A percentile compares a stretch with the other conserved stretches of the same genome.
phyloP scores from a whole-genome alignment of 1,140 invertebrate species.

The Schlechtendalia chinensis region DNA sequence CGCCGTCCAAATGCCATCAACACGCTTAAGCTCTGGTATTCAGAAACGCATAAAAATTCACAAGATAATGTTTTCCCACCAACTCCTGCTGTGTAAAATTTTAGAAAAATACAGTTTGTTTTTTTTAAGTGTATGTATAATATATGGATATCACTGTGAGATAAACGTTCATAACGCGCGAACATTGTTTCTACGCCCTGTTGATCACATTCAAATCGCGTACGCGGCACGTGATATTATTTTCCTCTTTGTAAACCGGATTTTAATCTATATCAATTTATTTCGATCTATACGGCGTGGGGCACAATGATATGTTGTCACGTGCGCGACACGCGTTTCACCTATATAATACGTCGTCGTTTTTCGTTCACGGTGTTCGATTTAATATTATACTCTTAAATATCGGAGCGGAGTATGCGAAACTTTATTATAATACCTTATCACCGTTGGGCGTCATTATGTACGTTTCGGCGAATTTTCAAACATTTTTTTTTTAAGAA shows the following conservation, averaged over 20 bases:
- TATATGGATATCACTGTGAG: no score
- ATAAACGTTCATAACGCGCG: not conserved
- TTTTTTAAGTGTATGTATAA: not conserved
- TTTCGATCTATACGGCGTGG: not conserved
- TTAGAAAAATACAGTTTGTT: not conserved
- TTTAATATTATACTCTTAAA: not conserved
- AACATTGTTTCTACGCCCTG: not conserved
- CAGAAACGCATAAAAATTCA: no score
- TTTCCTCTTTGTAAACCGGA: constrained; percentile 2
- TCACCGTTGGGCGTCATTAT: not conserved
- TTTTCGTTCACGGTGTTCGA: not conserved
- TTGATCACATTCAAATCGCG: constrained; percentile 9
- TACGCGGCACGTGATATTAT: constrained; percentile 15
- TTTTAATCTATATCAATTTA: constrained; percentile 20
- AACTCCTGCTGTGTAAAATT: not conserved
- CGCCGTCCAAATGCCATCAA: no score
- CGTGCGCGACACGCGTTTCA: constrained; percentile 42
- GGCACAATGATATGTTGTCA: not conserved
- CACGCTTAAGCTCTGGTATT: no score
- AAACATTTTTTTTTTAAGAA: not conserved
- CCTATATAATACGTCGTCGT: not conserved
- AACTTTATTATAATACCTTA: not conserved
- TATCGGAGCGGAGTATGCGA: not conserved
- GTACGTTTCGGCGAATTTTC: not conserved
- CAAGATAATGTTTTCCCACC: no score